Conservation (phyloP, 2,888 invertebrate species). For the Epistrophe eligans region DNA sequence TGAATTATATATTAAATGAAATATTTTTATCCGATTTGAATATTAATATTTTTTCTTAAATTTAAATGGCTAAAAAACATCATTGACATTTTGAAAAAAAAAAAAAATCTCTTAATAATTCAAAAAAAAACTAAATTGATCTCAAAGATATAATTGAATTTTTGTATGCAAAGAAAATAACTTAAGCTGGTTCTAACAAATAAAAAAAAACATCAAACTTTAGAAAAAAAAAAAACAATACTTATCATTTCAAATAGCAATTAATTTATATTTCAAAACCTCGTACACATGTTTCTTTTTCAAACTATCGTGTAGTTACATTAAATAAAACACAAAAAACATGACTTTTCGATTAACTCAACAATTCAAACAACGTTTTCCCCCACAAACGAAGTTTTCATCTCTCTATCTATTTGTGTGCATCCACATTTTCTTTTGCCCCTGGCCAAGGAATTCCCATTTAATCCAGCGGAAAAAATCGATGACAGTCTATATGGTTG, state of each 20-base stretch:
- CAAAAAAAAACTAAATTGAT: too few species aligned
- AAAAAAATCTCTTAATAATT: too few species aligned
- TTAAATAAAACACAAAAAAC: conserved; percentile 44
- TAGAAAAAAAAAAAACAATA: background rate
- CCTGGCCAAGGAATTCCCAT: conserved; percentile 51
- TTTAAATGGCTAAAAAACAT: too few species aligned
- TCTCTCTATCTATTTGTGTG: background rate
- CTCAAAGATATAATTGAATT: too few species aligned
- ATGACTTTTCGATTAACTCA: conserved; percentile 54
- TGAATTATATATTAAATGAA: too few species aligned
- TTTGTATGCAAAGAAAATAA: too few species aligned
- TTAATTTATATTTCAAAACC: background rate
- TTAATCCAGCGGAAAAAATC: conserved; percentile 43
- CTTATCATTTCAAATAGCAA: background rate
- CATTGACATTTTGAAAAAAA: too few species aligned
- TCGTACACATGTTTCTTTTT: background rate
- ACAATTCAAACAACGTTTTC: conserved; percentile 23
- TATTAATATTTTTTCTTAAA: too few species aligned
- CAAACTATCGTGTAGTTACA: background rate
- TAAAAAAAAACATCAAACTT: too few species aligned
- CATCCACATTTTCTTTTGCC: conserved; percentile 11
- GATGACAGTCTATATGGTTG: conserved; percentile 28
- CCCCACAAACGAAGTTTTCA: conserved; percentile 14
- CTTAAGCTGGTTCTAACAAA: too few species aligned
- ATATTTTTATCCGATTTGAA: too few species aligned